phyloP scores from a whole-genome alignment of 2,113 vertebrate species.

The Neodontobutis hainanensis region DNA sequence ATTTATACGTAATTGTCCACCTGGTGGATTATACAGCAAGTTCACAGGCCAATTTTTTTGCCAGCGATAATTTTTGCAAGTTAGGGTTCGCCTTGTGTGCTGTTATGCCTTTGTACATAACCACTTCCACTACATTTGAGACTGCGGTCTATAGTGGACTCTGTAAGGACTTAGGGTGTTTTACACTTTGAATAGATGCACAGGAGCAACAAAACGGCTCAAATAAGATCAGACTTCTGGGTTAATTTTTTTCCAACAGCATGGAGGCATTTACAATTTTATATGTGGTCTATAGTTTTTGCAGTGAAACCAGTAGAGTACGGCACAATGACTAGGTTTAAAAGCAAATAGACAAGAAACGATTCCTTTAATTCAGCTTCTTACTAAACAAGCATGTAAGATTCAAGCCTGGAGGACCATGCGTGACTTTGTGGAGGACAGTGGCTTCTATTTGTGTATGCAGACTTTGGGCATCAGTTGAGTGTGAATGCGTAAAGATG shows the following conservation, averaged over 20 bases:
- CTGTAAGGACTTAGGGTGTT: too few relatives aligned
- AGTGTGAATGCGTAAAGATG: constrained; percentile 40
- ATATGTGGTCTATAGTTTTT: background rate
- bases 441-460: constrained; percentile 36
- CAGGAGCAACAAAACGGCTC: background rate
- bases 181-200: too few relatives aligned
- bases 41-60: too few relatives aligned
- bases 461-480: constrained; percentile 26
- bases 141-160: too few relatives aligned
- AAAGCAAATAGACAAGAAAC: constrained; percentile 26
- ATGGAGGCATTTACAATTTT: too few relatives aligned
- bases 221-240: background rate
- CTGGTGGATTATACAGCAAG: too few relatives aligned
- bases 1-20: too few relatives aligned
- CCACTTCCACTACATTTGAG: too few relatives aligned
- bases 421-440: constrained; percentile 19
- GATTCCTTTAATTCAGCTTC: constrained; percentile 39
- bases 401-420: constrained; percentile 36
- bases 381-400: constrained; percentile 44
- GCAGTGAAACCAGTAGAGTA: background rate
- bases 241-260: background rate
- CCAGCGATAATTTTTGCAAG: too few relatives aligned
- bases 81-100: too few relatives aligned
- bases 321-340: constrained; percentile 1
- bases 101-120: too few relatives aligned